A percentile compares a stretch with the other conserved stretches of the same genome.
These are phyloP conservation scores for Corvus moneduloides DNA, from an alignment of 2,113 vertebrate genomes.

Conservation along the genomic window DNA sequence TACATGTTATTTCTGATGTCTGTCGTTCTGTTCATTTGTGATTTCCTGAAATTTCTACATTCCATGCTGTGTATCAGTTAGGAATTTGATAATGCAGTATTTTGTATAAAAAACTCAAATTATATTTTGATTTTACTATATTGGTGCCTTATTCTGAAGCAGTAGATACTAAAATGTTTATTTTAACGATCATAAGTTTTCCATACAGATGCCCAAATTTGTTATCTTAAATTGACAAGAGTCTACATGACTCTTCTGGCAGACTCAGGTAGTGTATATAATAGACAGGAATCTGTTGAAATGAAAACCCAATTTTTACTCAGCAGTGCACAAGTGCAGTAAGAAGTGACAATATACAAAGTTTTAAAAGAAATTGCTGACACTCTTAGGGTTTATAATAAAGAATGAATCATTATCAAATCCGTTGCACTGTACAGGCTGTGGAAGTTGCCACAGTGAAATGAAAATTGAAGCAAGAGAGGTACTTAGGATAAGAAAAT, in stretches of 20 bases:
- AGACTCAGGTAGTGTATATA: background rate
- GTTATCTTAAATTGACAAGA: background rate
- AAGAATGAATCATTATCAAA: background rate
- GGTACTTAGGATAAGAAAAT: background rate
- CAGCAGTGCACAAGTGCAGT: background rate
- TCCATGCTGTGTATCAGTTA: background rate
- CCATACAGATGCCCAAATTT: background rate
- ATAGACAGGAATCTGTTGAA: background rate
- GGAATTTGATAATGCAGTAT: background rate
- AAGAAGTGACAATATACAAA: background rate
- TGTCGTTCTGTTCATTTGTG: background rate
- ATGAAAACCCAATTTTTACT: background rate
- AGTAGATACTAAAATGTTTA: background rate
- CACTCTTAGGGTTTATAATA: background rate
- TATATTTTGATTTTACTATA: background rate
- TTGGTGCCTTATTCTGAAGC: background rate
- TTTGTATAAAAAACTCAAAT: background rate
- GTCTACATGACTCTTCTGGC: background rate
- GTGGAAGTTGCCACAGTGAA: background rate
- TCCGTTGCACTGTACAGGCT: background rate
- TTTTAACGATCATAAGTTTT: background rate
- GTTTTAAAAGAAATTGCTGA: background rate
- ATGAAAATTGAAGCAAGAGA: background rate
- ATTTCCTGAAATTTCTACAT: fast-evolving
- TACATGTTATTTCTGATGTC: background rate